Evolutionary conservation across 2,888 invertebrate genomes (phyloP).

Genomic region (Pyrrhosoma nymphula): DNA sequence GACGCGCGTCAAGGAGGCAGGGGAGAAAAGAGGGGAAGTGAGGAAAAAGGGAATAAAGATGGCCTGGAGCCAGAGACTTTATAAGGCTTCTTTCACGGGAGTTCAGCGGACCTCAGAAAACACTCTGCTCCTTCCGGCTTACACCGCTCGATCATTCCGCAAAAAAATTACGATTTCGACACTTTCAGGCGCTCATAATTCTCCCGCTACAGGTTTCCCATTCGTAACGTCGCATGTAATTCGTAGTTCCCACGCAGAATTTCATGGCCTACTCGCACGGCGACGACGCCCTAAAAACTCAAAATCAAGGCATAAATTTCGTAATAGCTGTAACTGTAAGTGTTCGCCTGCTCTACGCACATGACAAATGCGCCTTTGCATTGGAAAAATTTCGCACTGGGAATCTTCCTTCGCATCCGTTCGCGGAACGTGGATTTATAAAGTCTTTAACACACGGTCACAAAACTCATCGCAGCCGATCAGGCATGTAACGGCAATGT

Average conservation of each 20-base stretch:
- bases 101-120: not conserved
- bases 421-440: too few relatives aligned
- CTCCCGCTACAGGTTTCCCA: not conserved
- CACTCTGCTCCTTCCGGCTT: not conserved
- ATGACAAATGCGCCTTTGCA: not conserved
- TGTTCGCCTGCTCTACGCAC: too few relatives aligned
- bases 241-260: not conserved
- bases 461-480: too few relatives aligned
- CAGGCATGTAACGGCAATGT: too few relatives aligned
- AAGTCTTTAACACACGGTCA: too few relatives aligned
- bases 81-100: not conserved
- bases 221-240: not conserved
- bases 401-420: too few relatives aligned
- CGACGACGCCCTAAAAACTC: too few relatives aligned
- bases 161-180: constrained; percentile 19
- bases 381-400: too few relatives aligned
- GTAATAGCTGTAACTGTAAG: too few relatives aligned
- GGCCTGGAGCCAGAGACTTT: not conserved
- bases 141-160: not conserved
- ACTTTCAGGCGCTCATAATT: not conserved
- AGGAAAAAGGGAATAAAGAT: not conserved
- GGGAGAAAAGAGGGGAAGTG: not conserved
- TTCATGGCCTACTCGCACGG: not conserved
- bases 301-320: too few relatives aligned
- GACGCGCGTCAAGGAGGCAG: not conserved